Conservation (phyloP, 2,888 invertebrate species). For the Bursaphelenchus okinawaensis region DNA sequence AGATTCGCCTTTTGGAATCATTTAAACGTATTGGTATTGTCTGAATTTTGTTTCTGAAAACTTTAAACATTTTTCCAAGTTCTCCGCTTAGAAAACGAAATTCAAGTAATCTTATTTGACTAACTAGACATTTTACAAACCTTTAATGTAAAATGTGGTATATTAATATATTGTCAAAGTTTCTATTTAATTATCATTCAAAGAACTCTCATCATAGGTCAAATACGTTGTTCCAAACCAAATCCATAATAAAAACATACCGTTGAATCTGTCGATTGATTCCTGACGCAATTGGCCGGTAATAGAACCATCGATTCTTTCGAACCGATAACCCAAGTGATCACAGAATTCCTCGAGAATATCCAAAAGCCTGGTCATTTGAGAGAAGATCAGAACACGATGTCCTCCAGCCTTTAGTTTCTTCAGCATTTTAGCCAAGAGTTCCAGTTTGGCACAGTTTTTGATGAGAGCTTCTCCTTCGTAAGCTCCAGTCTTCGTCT, state of each 20-base stretch:
- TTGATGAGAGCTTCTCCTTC: constrained; percentile 84
- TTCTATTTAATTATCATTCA: too few species aligned
- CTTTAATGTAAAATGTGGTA: too few species aligned
- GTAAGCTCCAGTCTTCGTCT: constrained; percentile 63
- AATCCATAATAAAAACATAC: too few species aligned
- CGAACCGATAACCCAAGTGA: constrained; percentile 79
- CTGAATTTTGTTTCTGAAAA: constrained; percentile 2
- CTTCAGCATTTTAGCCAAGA: constrained; percentile 85
- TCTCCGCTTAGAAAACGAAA: too few species aligned
- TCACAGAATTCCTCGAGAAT: constrained; percentile 92
- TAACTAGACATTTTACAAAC: too few species aligned
- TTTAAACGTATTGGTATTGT: too few species aligned
- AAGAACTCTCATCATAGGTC: too few species aligned
- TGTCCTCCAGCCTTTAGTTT: constrained; percentile 83
- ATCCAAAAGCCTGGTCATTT: constrained; percentile 99
- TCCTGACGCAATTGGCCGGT: constrained; percentile 91
- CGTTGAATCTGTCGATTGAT: constrained; percentile 98
- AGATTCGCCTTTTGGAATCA: constrained; percentile 16
- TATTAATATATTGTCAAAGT: too few species aligned
- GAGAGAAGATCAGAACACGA: constrained; percentile 90
- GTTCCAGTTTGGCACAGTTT: constrained; percentile 87
- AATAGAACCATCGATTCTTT: constrained; percentile 95
- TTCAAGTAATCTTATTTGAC: too few species aligned
- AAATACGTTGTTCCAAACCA: too few species aligned
- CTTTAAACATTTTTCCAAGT: too few species aligned